Percentiles rank a stretch among this genome's conserved stretches.
Evolutionary conservation across 2,888 invertebrate genomes (phyloP).

Genomic region (Diarsia dahlii): DNA sequence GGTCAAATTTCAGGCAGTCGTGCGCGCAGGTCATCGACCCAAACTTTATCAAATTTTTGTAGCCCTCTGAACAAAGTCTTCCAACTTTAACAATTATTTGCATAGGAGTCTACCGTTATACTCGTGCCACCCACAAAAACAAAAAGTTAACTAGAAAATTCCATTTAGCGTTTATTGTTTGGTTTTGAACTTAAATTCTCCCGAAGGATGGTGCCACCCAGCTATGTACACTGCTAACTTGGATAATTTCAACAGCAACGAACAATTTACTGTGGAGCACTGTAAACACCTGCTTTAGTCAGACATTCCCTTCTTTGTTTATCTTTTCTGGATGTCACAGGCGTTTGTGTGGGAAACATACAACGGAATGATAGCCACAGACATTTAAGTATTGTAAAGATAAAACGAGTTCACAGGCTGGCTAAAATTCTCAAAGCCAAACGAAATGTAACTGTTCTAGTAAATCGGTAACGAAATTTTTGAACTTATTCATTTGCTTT

Average conservation of each 20-base stretch:
- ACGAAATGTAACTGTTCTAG: background rate
- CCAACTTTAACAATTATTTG: constrained; percentile 76
- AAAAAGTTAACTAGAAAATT: constrained; percentile 68
- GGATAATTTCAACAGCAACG: constrained; percentile 77
- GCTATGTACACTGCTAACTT: constrained; percentile 72
- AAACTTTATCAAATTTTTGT: constrained; percentile 84
- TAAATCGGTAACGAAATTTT: background rate
- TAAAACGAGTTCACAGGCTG: constrained; percentile 3
- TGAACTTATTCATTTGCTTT: background rate
- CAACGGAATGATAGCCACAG: constrained; percentile 43
- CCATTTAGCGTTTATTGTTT: constrained; percentile 67
- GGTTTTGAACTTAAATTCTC: constrained; percentile 66
- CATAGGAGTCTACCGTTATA: constrained; percentile 70
- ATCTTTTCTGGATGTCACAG: constrained; percentile 69
- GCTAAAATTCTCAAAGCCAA: background rate
- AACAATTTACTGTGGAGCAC: constrained; percentile 75
- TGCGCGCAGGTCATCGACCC: constrained; percentile 86
- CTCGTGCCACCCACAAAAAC: constrained; percentile 68
- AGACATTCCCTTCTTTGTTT: constrained; percentile 75
- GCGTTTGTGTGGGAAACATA: constrained; percentile 41
- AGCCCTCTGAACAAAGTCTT: constrained; percentile 70
- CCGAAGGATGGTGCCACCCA: constrained; percentile 63
- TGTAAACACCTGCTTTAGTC: constrained; percentile 78
- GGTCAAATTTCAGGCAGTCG: constrained; percentile 83
- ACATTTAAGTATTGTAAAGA: constrained; percentile 17